A percentile compares a stretch with the other conserved stretches of the same genome.
phyloP scores from a whole-genome alignment of 2,888 invertebrate species.

The Holacanthella duospinosa region DNA sequence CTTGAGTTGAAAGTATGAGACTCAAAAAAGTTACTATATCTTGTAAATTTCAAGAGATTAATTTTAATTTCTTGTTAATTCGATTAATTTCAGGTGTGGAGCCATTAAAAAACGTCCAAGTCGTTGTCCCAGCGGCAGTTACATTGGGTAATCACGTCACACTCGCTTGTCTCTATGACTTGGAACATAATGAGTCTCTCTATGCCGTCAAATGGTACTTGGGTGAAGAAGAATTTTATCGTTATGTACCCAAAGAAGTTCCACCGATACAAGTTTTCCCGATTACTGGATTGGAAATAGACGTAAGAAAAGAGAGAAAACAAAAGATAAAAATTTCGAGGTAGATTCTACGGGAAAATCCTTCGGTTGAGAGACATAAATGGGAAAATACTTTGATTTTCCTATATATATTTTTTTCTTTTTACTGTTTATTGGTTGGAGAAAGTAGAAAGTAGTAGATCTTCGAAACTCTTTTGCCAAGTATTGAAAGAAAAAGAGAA shows the following conservation, averaged over 20 bases:
- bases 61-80: background rate
- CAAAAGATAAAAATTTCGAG: background rate
- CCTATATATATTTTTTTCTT: background rate
- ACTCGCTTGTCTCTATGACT: slow-evolving; percentile 62
- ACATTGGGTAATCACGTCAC: slow-evolving; percentile 58
- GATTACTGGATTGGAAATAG: slow-evolving; percentile 60
- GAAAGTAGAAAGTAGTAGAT: background rate
- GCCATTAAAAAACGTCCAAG: slow-evolving; percentile 55
- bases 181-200: slow-evolving; percentile 56
- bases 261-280: slow-evolving; percentile 64
- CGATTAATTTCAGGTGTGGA: slow-evolving; percentile 31
- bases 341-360: background rate
- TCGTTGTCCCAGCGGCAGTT: slow-evolving; percentile 61
- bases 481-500: background rate
- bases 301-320: slow-evolving; percentile 45
- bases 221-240: slow-evolving; percentile 63
- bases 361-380: background rate
- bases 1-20: too few species aligned
- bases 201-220: slow-evolving; percentile 77
- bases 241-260: slow-evolving; percentile 66
- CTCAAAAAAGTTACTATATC: too few species aligned
- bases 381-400: background rate
- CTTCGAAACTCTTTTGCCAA: background rate
- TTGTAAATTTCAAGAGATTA: too few species aligned
- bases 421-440: background rate